Evolutionary conservation across 2,888 invertebrate genomes (phyloP).

Genomic region (Pyrocoelia pectoralis): DNA sequence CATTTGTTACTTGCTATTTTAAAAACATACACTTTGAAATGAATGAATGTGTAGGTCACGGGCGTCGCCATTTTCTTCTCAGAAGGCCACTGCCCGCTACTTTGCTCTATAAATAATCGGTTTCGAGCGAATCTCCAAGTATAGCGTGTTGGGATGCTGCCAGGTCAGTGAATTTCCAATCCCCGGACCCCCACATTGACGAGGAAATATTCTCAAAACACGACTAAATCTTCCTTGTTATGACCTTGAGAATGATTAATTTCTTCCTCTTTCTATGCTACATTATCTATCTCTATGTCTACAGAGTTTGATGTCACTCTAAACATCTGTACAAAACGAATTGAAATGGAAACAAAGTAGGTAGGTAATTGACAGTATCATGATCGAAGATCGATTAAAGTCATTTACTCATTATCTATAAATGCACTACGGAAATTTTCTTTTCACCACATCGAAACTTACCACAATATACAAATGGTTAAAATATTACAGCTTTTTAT

Average conservation of each 20-base stretch:
- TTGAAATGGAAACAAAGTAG: too few species aligned
- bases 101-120: slow-evolving; percentile 74
- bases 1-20: neutral
- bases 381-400: too few species aligned
- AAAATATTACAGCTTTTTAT: neutral
- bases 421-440: too few species aligned
- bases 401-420: too few species aligned
- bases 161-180: slow-evolving; percentile 65
- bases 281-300: neutral
- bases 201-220: slow-evolving; percentile 40
- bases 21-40: slow-evolving; percentile 13
- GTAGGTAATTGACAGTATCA: too few species aligned
- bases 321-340: too few species aligned
- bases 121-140: slow-evolving; percentile 81
- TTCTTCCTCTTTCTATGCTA: neutral
- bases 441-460: neutral
- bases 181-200: slow-evolving; percentile 40
- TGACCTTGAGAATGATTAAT: slow-evolving; percentile 38
- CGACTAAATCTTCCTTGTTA: slow-evolving; percentile 26
- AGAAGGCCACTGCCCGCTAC: slow-evolving; percentile 66
- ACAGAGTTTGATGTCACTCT: neutral
- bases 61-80: slow-evolving; percentile 59
- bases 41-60: slow-evolving; percentile 60
- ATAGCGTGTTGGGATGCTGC: slow-evolving; percentile 84
- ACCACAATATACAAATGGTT: neutral